phyloP scores from a whole-genome alignment of 2,113 vertebrate species.

The Cochlearius cochlearius region DNA sequence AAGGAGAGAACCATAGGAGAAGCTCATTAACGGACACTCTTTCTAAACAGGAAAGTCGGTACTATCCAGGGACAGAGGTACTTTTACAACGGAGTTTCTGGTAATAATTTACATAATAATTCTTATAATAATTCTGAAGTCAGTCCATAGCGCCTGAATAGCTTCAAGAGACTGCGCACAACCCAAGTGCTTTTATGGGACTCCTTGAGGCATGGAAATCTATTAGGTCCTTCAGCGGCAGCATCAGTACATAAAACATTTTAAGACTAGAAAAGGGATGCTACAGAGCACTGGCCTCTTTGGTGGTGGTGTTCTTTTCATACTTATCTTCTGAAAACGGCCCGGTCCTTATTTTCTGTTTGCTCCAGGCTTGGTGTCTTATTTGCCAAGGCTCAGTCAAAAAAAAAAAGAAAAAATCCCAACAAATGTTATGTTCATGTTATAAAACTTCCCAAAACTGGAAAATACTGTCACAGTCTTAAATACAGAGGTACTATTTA shows the following conservation, averaged over 20 bases:
- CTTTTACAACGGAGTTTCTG: neutral
- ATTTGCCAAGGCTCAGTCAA: neutral
- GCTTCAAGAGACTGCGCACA: neutral
- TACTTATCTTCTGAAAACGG: neutral
- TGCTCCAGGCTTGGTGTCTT: neutral
- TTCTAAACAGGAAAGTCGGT: neutral
- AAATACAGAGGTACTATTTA: neutral
- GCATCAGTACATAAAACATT: neutral
- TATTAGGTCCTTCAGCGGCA: neutral
- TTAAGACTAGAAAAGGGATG: neutral
- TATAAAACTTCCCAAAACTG: neutral
- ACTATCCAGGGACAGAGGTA: neutral
- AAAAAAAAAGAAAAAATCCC: neutral
- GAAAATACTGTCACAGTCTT: neutral
- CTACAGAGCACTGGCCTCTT: neutral
- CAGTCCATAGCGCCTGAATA: neutral
- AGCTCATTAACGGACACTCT: neutral
- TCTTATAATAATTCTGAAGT: neutral
- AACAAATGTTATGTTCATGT: neutral
- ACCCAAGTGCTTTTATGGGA: neutral
- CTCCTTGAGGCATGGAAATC: neutral
- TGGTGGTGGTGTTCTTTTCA: neutral
- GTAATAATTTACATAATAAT: neutral
- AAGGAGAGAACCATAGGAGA: neutral
- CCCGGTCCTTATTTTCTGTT: neutral